Conservation (phyloP, 2,888 invertebrate species). For the Stenodema calcarata region DNA sequence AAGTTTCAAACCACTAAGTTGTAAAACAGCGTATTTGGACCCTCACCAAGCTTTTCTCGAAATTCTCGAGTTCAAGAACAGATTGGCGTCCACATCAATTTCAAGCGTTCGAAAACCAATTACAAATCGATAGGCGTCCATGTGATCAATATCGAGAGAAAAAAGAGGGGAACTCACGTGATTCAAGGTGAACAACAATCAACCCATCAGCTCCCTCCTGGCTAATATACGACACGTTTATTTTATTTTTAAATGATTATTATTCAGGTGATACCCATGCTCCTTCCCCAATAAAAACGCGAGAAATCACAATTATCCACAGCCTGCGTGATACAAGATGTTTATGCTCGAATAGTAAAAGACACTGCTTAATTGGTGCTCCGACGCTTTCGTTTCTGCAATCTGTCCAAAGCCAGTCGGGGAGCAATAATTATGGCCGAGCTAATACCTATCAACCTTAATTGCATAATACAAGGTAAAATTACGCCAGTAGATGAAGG, state of each 20-base stretch:
- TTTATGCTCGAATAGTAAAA: neutral
- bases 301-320: neutral
- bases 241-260: neutral
- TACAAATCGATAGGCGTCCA: too few species aligned
- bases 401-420: too few species aligned
- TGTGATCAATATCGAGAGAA: neutral
- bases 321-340: neutral
- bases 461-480: too few species aligned
- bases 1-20: too few species aligned
- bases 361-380: neutral
- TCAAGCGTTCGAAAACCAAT: too few species aligned
- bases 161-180: neutral
- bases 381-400: neutral
- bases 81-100: too few species aligned
- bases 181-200: constrained; percentile 24
- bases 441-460: too few species aligned
- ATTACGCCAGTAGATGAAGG: too few species aligned
- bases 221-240: constrained; percentile 12
- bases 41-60: too few species aligned
- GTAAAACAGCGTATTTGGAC: too few species aligned
- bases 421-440: too few species aligned
- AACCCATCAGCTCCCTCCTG: neutral
- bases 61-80: too few species aligned
- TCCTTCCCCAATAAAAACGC: neutral
- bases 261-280: neutral